Evolutionary conservation across 2,888 invertebrate species (phyloP), one percentile per base, ranked within the genome.

Genomic region (Yponomeuta sedellus): DNA sequence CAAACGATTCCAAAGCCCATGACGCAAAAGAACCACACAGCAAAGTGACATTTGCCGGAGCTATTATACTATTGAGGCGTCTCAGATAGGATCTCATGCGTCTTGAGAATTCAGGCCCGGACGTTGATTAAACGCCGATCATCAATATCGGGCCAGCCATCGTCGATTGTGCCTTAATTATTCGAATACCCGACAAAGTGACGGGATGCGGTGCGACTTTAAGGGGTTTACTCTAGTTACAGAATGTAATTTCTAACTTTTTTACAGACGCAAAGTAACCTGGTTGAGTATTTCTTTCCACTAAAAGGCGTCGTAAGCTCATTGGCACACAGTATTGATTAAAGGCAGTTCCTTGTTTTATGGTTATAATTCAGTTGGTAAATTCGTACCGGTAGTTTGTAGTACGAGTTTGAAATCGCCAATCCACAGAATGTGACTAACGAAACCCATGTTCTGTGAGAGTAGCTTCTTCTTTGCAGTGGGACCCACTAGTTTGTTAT

Each of bases 111-210:
- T 68, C 69, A 52, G 75, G 74, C 74, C 72, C 71, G 73, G 82
- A 84, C 86, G 74, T 85, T 86, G 88, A 88, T 84, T 81, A 82
- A 88, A 80, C 79, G 80, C 76, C 74, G 73, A 74, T 75, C 82
- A 88, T 88, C 84, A 86, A 88, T 86, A 82, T 79, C 79, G 73
- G 76, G 76, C 77, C 71, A 75, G 76, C 75, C 76, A 82, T 82
- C 83, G 77, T 79, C 81, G 79, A 80, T 79, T 76, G 65, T 65
- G 62, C 34, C 44, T 62, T 61, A 70, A 66, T 72, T 70, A 66
- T 67, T 63, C 57, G 61, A 67, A 66, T 66, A 75, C 78, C 78
- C 73, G 75, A 77, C 78, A 71, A 81, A 64, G 40, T 44, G 63
- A 63, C 63, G 63, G 52, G 63, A 63, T 63, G 63, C 63, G 63